Evolutionary conservation across 2,888 invertebrate species (phyloP), one percentile per base, ranked within the genome.

Genomic region (Acronicta psi): DNA sequence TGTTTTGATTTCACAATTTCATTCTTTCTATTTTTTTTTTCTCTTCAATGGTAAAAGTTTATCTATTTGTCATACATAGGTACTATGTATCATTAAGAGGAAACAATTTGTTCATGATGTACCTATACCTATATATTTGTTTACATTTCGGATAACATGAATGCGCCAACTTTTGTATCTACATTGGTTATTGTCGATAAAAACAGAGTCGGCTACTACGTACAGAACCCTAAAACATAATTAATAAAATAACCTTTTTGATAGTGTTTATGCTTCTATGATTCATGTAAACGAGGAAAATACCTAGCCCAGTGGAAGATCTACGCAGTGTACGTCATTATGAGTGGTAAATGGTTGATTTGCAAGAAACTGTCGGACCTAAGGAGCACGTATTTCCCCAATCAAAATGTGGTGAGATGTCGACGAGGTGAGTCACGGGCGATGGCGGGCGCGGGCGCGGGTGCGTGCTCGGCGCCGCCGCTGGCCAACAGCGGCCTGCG

Each of bases 381-480:
- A 73, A 66, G 80, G 83, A 77, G 73, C 59, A 77, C 87, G 92
- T 92, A 90, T 73, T 92, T 92, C 88, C 91, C 93, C 88, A 88
- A 85, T 81, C 64, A 75, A 61, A 66, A 75, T 59, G 75, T 73
- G 77, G 80, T 78, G 76, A 85, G 83, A 87, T 84, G 80, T 76
- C 72, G 69, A 77, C 63, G 78, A 68, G 81, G 79, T 92, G 90
- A 92, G 85, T 92, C 92, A 93, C 81, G 59, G 61, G 63, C 66
- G 69, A 29, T n/a, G 37, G 77, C 67, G 73, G 55, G 51, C 43
- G 74, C 73, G 69, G 70, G 53, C 51, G 79, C 75, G 73, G 71
- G 57, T 57, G 80, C 79, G 57, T 42, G 62, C 55, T 65, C 77
- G 59, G 65, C 47, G 67, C 55, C 68, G 59, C 64, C 47, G 67